A percentile compares a stretch with the other conserved stretches of the same genome.
These are phyloP conservation scores for Orthonevra nobilis DNA, from an alignment of 2,888 invertebrate species.

Conservation along the genomic window DNA sequence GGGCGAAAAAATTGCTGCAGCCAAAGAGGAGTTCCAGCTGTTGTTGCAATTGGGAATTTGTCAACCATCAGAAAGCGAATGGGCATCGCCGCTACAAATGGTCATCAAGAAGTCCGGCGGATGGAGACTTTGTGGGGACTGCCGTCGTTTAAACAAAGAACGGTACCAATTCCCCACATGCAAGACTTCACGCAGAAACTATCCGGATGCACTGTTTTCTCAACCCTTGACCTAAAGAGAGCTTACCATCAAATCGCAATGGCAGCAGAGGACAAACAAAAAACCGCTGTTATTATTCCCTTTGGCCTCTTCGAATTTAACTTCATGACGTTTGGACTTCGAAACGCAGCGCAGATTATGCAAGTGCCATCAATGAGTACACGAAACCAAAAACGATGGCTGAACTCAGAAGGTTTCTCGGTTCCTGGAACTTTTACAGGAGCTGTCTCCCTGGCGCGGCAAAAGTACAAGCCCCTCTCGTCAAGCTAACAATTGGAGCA, in stretches of 20 bases:
- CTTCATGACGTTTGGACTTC: not conserved
- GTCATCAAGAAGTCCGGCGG: too few species aligned
- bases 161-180: slow-evolving; percentile 38
- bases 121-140: too few species aligned
- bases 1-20: not conserved
- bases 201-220: not conserved
- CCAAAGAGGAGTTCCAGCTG: not conserved
- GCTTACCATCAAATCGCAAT: slow-evolving; percentile 13
- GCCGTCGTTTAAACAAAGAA: not conserved
- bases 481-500: slow-evolving; percentile 17
- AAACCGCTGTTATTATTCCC: slow-evolving; percentile 17
- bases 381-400: not conserved
- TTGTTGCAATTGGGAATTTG: not conserved
- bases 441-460: not conserved
- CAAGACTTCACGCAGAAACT: not conserved
- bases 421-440: slow-evolving; percentile 1
- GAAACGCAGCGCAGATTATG: not conserved
- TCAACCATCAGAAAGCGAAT: too few species aligned
- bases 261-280: slow-evolving; percentile 6
- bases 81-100: too few species aligned
- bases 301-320: slow-evolving; percentile 57
- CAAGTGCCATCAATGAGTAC: too few species aligned
- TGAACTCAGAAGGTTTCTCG: not conserved
- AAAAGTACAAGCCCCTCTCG: slow-evolving; percentile 46
- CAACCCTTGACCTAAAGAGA: slow-evolving; percentile 4